These are phyloP conservation scores for Leuciscus idus DNA, from an alignment of 2,113 vertebrate genomes.

Conservation along the genomic window DNA sequence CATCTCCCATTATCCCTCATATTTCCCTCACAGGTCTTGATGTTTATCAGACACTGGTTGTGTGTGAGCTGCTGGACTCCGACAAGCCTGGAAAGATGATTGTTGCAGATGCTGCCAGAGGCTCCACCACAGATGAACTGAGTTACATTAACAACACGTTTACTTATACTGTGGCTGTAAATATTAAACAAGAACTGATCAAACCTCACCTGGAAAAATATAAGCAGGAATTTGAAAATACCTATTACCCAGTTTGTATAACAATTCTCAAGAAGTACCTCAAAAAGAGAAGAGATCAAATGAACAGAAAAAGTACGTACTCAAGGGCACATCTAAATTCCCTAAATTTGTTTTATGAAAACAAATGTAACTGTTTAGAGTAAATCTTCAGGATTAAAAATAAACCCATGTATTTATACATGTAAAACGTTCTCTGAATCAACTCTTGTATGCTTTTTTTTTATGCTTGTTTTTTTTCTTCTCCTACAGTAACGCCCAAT, in stretches of 20 bases:
- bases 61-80: slow-evolving; percentile 22
- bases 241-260: not conserved
- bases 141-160: not conserved
- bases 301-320: not conserved
- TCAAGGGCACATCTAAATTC: not conserved
- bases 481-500: slow-evolving; percentile 12
- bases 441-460: too few species aligned
- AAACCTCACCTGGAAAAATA: not conserved
- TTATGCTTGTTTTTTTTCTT: too few species aligned
- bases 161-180: not conserved
- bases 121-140: slow-evolving; percentile 6
- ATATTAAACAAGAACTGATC: not conserved
- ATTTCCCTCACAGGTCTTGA: not conserved
- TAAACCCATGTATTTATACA: not conserved
- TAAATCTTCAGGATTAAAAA: not conserved
- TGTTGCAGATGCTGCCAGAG: not conserved
- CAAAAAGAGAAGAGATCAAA: not conserved
- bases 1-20: not conserved
- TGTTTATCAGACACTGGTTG: slow-evolving; percentile 26
- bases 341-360: not conserved
- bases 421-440: not conserved
- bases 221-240: not conserved
- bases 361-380: not conserved
- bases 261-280: slow-evolving; percentile 19
- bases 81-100: slow-evolving; percentile 3